phyloP scores from a whole-genome alignment of 2,797 vertebrate species.

The Petrocephalus sullivani region DNA sequence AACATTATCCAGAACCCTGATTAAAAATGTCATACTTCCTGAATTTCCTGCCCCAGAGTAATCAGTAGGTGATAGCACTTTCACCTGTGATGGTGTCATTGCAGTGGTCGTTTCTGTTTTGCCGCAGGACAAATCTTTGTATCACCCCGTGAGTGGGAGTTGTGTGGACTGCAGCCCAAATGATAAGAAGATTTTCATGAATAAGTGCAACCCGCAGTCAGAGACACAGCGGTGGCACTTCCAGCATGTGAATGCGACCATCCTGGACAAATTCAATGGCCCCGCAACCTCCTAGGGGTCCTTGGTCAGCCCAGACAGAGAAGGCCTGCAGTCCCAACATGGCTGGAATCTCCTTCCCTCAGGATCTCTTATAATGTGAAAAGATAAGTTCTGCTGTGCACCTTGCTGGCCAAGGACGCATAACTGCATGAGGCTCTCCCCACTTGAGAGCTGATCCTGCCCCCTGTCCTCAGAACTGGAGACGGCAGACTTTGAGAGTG shows the following conservation, averaged over 20 bases:
- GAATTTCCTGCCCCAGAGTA: slow-evolving; percentile 27
- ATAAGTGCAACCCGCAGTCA: slow-evolving; percentile 77
- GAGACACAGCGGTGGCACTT: slow-evolving; percentile 85
- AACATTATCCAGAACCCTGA: slow-evolving; percentile 20
- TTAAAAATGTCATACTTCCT: slow-evolving; percentile 10
- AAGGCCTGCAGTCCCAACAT: slow-evolving; percentile 48
- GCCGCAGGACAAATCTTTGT: slow-evolving; percentile 76
- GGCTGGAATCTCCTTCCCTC: slow-evolving; percentile 42
- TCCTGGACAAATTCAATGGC: slow-evolving; percentile 78
- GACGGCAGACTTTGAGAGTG: neutral
- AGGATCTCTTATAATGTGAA: slow-evolving; percentile 17
- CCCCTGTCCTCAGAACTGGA: neutral
- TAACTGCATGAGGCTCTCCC: slow-evolving; percentile 46
- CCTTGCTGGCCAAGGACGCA: slow-evolving; percentile 79
- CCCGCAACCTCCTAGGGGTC: slow-evolving; percentile 65
- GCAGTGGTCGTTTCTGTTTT: slow-evolving; percentile 13
- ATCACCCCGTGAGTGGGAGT: slow-evolving; percentile 79
- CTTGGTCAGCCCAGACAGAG: slow-evolving; percentile 32
- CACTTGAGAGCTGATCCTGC: slow-evolving; percentile 44
- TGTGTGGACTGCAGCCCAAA: slow-evolving; percentile 78
- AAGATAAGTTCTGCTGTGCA: slow-evolving; percentile 31
- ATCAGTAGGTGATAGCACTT: slow-evolving; percentile 33
- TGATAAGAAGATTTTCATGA: slow-evolving; percentile 87
- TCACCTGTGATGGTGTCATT: slow-evolving; percentile 9
- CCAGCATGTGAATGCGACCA: slow-evolving; percentile 75